These are phyloP conservation scores for Buathra laborator DNA, from an alignment of 2,888 invertebrate species.

Conservation along the genomic window DNA sequence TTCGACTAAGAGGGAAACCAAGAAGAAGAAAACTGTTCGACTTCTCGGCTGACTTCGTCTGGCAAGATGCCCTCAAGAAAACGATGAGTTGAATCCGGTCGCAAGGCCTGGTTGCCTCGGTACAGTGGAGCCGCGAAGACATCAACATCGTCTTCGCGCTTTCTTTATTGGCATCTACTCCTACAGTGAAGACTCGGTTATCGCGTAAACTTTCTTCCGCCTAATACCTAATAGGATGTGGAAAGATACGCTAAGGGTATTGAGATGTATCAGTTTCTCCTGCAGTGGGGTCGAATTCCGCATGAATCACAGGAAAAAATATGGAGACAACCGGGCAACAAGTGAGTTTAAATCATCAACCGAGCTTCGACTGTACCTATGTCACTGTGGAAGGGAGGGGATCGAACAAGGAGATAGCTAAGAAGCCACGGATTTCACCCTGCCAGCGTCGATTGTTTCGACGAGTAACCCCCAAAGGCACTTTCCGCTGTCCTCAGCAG, in stretches of 20 bases:
- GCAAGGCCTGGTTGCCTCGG: not conserved
- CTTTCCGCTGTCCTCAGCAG: constrained; percentile 43
- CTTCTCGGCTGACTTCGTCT: constrained; percentile 32
- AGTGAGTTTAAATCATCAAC: not conserved
- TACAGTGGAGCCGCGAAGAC: not conserved
- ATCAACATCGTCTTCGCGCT: constrained; percentile 7
- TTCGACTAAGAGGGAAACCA: not conserved
- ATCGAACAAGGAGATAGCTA: constrained; percentile 1
- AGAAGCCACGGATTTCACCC: not conserved
- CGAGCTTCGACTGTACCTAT: not conserved
- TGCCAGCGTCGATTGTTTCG: constrained; percentile 31
- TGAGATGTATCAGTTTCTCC: too few species aligned
- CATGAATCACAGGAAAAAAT: not conserved
- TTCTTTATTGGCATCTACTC: not conserved
- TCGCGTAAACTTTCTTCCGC: not conserved
- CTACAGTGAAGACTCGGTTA: not conserved
- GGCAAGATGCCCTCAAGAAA: constrained; percentile 42
- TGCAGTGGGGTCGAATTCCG: not conserved
- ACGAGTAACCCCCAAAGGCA: constrained; percentile 8
- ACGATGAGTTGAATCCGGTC: constrained; percentile 12
- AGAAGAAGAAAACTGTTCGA: constrained; percentile 23
- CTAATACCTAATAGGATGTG: not conserved
- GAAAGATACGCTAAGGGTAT: not conserved
- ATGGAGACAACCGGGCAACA: not conserved
- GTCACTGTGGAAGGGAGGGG: not conserved